Evolutionary conservation across 1,140 invertebrate species (phyloP).

Genomic region (Pseudomyrmex dendroicus): DNA sequence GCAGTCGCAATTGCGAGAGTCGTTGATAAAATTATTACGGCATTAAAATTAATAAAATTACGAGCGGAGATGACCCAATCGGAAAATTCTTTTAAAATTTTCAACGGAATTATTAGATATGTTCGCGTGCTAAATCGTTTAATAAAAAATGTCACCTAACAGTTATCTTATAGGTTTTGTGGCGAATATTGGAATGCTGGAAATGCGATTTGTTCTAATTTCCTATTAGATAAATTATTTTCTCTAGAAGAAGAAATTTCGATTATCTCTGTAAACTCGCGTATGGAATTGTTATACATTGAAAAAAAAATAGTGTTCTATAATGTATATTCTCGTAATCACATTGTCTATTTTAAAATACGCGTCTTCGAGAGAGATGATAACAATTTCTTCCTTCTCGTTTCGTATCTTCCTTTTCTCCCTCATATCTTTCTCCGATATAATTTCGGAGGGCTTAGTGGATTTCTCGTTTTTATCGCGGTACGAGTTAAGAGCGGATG

Average conservation of each 20-base stretch:
- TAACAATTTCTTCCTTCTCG: background rate
- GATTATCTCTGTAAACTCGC: no score
- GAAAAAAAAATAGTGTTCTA: background rate
- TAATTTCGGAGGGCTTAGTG: background rate
- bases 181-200: background rate
- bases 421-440: background rate
- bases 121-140: background rate
- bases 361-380: no score
- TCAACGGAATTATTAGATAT: background rate
- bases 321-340: no score
- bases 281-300: no score
- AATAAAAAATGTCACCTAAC: background rate
- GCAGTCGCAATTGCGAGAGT: background rate
- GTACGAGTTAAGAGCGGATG: constrained; percentile 31
- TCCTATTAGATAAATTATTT: background rate
- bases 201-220: background rate
- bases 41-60: constrained; percentile 26
- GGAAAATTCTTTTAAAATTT: constrained; percentile 22
- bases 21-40: constrained; percentile 11
- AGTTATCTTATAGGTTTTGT: background rate
- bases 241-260: no score
- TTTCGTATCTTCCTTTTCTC: background rate
- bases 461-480: background rate
- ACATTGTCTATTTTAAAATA: no score
- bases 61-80: background rate